Evolutionary conservation across 2,797 vertebrate species (phyloP).

Genomic region (Hydrophis major): DNA sequence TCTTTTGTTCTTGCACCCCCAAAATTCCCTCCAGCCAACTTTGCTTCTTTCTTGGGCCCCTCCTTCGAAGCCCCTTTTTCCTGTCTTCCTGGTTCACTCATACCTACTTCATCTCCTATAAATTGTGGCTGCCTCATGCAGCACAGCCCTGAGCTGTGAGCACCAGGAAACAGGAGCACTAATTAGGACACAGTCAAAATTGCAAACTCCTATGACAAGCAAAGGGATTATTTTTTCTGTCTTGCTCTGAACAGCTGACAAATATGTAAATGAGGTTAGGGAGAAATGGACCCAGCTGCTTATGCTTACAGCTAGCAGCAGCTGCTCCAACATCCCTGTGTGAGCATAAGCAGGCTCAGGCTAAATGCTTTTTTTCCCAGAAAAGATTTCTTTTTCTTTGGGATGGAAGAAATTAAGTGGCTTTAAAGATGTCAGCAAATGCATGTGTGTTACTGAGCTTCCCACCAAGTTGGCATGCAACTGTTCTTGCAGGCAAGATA

Average conservation of each 20-base stretch:
- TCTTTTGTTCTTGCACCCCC: conserved; percentile 16
- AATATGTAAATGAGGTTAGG: conserved; percentile 35
- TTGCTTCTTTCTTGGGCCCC: neutral
- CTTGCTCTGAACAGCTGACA: neutral
- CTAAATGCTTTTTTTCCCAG: neutral
- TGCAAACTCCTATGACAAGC: conserved; percentile 5
- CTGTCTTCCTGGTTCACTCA: fast-evolving
- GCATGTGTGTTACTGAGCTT: neutral
- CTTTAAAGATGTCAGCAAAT: neutral
- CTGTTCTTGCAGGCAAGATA: neutral
- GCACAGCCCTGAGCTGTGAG: neutral
- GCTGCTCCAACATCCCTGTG: neutral
- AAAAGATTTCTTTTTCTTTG: neutral
- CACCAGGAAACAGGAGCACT: conserved; percentile 10
- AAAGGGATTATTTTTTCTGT: neutral
- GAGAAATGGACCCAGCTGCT: conserved; percentile 17
- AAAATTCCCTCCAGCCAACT: conserved; percentile 20
- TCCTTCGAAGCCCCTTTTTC: neutral
- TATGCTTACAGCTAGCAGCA: neutral
- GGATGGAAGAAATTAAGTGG: neutral
- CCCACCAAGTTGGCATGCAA: neutral
- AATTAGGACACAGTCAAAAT: conserved; percentile 13
- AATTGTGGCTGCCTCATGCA: neutral
- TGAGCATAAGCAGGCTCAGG: neutral
- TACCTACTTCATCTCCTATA: neutral